Percentiles rank a stretch among this genome's conserved stretches.
phyloP scores from a whole-genome alignment of 2,113 vertebrate genomes.

The Mormoops blainvillei region DNA sequence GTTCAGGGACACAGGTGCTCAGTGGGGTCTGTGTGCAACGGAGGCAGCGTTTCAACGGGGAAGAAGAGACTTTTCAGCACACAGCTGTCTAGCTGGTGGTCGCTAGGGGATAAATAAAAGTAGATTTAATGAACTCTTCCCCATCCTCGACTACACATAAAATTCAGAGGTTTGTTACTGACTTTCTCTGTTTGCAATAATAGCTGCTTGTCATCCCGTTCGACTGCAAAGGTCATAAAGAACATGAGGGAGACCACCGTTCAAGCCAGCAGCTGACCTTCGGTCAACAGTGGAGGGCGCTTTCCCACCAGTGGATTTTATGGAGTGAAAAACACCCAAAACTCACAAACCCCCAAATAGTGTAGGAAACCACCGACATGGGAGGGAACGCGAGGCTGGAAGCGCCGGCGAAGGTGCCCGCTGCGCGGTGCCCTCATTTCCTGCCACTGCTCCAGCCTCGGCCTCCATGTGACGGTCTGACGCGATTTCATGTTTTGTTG shows the following conservation, averaged over 20 bases:
- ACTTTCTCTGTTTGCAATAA: neutral
- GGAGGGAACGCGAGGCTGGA: no score
- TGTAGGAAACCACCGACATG: fast-evolving
- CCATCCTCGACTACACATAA: no score
- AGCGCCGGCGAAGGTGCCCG: fast-evolving
- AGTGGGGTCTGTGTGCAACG: neutral
- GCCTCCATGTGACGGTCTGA: fast-evolving
- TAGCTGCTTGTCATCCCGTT: neutral
- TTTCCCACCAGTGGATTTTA: neutral
- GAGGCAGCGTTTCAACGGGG: fast-evolving
- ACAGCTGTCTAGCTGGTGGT: fast-evolving
- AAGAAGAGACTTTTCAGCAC: fast-evolving
- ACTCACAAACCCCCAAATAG: neutral
- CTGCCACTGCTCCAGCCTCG: fast-evolving
- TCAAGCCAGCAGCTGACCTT: fast-evolving
- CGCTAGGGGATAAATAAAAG: neutral
- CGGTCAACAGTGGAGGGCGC: neutral
- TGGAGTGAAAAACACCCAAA: neutral
- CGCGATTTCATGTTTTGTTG: no score
- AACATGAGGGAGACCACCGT: fast-evolving
- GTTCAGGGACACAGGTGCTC: neutral
- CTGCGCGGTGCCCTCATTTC: fast-evolving
- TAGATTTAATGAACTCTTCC: no score
- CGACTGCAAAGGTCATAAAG: neutral
- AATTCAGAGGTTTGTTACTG: neutral